These are phyloP conservation scores for Sebastes fasciatus DNA, from an alignment of 2,113 vertebrate genomes.

Conservation along the genomic window DNA sequence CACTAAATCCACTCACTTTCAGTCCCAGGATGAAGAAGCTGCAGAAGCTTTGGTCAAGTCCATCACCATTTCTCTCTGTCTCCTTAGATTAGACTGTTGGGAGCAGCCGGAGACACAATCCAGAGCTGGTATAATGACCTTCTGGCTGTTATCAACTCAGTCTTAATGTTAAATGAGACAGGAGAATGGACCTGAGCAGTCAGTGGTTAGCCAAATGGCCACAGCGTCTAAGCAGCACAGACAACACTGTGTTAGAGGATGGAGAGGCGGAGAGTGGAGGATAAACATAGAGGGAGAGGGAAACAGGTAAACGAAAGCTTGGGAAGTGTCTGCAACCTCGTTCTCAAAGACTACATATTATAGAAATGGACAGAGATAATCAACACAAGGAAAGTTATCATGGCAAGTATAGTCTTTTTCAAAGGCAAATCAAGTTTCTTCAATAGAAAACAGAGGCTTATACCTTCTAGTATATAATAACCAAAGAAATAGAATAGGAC, in stretches of 20 bases:
- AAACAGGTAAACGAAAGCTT: slow-evolving; percentile 26
- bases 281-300: slow-evolving; percentile 26
- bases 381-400: neutral
- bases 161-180: slow-evolving; percentile 62
- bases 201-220: slow-evolving; percentile 44
- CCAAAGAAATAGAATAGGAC: too few relatives aligned
- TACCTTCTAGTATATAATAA: too few relatives aligned
- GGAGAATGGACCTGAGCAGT: slow-evolving; percentile 58
- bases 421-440: neutral
- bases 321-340: slow-evolving; percentile 18
- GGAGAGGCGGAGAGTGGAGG: slow-evolving; percentile 26
- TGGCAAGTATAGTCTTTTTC: neutral
- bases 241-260: slow-evolving; percentile 46
- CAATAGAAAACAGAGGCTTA: too few relatives aligned
- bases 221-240: slow-evolving; percentile 31
- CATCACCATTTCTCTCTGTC: slow-evolving; percentile 53
- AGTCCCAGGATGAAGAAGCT: slow-evolving; percentile 50
- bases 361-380: slow-evolving; percentile 5
- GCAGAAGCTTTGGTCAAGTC: slow-evolving; percentile 55
- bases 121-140: slow-evolving; percentile 54
- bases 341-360: neutral
- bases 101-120: slow-evolving; percentile 52
- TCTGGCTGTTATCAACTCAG: slow-evolving; percentile 57
- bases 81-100: slow-evolving; percentile 60
- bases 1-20: slow-evolving; percentile 57